A percentile compares a stretch with the other conserved stretches of the same genome.
These are phyloP conservation scores for Etheostoma nigrum DNA, from an alignment of 2,797 vertebrate genomes.

Conservation along the genomic window DNA sequence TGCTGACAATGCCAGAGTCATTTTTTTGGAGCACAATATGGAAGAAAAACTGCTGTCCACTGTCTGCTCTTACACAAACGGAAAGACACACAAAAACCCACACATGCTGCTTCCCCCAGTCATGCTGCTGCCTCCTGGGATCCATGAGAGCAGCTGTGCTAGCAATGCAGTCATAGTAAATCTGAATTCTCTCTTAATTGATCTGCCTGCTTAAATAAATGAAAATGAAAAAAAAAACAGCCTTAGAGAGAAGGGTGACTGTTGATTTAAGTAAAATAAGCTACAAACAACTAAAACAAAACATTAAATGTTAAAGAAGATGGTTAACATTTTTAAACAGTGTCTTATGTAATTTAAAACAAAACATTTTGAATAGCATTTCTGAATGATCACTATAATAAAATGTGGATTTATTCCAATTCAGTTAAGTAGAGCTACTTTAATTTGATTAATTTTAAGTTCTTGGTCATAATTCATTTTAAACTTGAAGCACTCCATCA, in stretches of 20 bases:
- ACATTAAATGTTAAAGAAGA: not conserved
- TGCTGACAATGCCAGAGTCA: slow-evolving; percentile 22
- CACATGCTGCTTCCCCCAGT: slow-evolving; percentile 4
- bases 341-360: not conserved
- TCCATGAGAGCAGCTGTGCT: slow-evolving; percentile 53
- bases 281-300: slow-evolving; percentile 7
- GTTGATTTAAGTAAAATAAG: slow-evolving; percentile 14
- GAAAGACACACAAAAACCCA: slow-evolving; percentile 3
- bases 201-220: slow-evolving; percentile 50
- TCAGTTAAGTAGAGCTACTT: slow-evolving; percentile 17
- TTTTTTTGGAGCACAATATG: slow-evolving; percentile 17
- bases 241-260: slow-evolving; percentile 3
- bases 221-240: slow-evolving; percentile 8
- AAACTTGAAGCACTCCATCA: slow-evolving; percentile 11
- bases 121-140: slow-evolving; percentile 48
- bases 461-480: slow-evolving; percentile 25
- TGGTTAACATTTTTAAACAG: not conserved
- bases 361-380: not conserved
- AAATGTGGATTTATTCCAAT: slow-evolving; percentile 21
- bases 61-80: not conserved
- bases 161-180: slow-evolving; percentile 51
- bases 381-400: not conserved
- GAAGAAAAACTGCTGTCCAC: slow-evolving; percentile 29
- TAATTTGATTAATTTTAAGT: slow-evolving; percentile 23
- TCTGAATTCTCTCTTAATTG: slow-evolving; percentile 53